A percentile compares a stretch with the other conserved stretches of the same genome.
phyloP scores from a whole-genome alignment of 2,113 vertebrate genomes.

The Malurus cyaneus region DNA sequence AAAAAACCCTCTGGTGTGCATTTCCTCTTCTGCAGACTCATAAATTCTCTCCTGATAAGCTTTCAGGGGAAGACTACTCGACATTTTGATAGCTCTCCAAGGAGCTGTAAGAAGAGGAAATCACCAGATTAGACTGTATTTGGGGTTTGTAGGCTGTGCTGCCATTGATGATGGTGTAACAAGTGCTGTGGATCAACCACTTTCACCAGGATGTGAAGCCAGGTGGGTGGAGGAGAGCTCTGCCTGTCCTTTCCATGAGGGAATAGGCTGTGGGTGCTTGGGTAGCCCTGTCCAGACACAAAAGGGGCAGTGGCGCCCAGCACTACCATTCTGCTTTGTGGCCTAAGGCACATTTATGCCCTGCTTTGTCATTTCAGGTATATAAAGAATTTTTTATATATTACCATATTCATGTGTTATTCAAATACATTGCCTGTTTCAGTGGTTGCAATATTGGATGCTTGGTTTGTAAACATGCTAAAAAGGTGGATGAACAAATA shows the following conservation, averaged over 20 bases:
- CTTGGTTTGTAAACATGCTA: background rate
- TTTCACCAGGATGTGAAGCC: background rate
- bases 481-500: background rate
- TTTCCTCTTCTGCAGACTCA: background rate
- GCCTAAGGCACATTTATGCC: background rate
- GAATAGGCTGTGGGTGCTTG: rapidly evolving
- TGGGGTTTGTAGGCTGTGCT: background rate
- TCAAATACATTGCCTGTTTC: background rate
- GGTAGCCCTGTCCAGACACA: background rate
- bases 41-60: background rate
- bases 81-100: background rate
- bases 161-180: rapidly evolving
- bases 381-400: background rate
- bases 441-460: background rate
- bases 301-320: no score
- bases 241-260: background rate
- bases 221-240: background rate
- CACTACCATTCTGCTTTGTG: background rate
- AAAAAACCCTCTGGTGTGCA: background rate
- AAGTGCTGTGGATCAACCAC: rapidly evolving
- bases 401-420: background rate
- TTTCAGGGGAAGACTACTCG: background rate
- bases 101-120: background rate
- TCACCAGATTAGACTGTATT: background rate
- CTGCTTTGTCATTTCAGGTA: background rate